Evolutionary conservation across 2,888 invertebrate species (phyloP).

Genomic region (Plagodis dolabraria): DNA sequence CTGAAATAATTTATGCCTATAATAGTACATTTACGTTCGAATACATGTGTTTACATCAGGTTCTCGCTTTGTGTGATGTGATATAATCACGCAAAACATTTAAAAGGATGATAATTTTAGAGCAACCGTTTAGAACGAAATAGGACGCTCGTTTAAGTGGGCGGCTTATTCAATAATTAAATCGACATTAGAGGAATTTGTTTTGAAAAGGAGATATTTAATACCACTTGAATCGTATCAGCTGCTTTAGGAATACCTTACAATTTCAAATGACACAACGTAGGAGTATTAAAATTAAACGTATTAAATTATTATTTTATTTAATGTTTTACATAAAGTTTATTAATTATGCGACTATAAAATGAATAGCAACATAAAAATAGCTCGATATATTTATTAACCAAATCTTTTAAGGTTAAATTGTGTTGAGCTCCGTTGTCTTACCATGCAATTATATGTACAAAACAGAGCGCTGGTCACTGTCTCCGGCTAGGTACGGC

Average conservation of each 20-base stretch:
- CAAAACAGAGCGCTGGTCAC: too few relatives aligned
- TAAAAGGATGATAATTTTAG: slow-evolving; percentile 1
- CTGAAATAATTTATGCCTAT: too few relatives aligned
- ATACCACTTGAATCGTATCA: slow-evolving; percentile 5
- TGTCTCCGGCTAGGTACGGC: too few relatives aligned
- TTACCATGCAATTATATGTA: too few relatives aligned
- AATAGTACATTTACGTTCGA: too few relatives aligned
- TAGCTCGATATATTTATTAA: too few relatives aligned
- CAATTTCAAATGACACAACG: not conserved
- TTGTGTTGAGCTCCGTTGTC: too few relatives aligned
- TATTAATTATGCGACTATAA: too few relatives aligned
- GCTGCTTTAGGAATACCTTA: not conserved
- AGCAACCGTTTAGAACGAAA: slow-evolving; percentile 6
- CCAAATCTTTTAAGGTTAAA: too few relatives aligned
- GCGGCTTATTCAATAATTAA: slow-evolving; percentile 8
- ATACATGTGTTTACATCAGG: too few relatives aligned
- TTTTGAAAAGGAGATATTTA: slow-evolving; percentile 5
- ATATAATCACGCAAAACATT: not conserved
- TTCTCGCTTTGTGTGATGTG: too few relatives aligned
- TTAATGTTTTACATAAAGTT: not conserved
- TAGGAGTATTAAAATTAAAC: not conserved
- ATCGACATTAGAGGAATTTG: slow-evolving; percentile 6
- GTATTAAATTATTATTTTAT: not conserved
- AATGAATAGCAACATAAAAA: too few relatives aligned
- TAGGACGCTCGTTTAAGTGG: slow-evolving; percentile 7